A percentile compares a stretch with the other conserved stretches of the same genome.
Evolutionary conservation across 2,797 vertebrate species (phyloP).

Genomic region (Myripristis murdjan): DNA sequence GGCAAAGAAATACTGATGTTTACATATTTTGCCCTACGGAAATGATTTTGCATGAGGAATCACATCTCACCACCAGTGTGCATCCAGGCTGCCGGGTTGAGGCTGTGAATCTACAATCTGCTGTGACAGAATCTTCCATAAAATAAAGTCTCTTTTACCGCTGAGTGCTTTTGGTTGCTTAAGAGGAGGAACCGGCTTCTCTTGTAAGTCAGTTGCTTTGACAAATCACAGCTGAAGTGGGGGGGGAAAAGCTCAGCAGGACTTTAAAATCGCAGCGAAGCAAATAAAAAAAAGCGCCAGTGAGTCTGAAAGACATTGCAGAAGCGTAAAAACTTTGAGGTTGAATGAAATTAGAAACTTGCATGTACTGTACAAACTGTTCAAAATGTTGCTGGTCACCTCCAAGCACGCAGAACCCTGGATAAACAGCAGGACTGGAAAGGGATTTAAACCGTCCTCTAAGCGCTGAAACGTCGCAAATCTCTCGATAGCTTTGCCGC

Average conservation of each 20-base stretch:
- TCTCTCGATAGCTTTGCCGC: too few relatives aligned
- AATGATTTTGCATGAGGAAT: constrained; percentile 34
- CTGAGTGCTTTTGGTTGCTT: constrained; percentile 4
- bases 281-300: not conserved
- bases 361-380: too few relatives aligned
- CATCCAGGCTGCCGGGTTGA: not conserved
- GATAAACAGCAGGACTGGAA: too few relatives aligned
- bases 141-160: constrained; percentile 16
- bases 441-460: too few relatives aligned
- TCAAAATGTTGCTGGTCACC: not conserved
- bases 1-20: constrained; percentile 14
- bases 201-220: constrained; percentile 9
- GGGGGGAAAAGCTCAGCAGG: constrained; percentile 8
- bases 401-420: too few relatives aligned
- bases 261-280: too few relatives aligned
- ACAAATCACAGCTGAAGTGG: constrained; percentile 10
- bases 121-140: constrained; percentile 15
- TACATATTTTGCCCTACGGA: constrained; percentile 41
- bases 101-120: constrained; percentile 11
- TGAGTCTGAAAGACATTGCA: constrained; percentile 20
- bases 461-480: too few relatives aligned
- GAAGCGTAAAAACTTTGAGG: not conserved
- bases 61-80: not conserved
- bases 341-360: too few relatives aligned
- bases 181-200: constrained; percentile 12